A percentile compares a stretch with the other conserved stretches of the same genome.
These are phyloP conservation scores for Etheostoma spectabile DNA, from an alignment of 2,113 vertebrate genomes.

Conservation along the genomic window DNA sequence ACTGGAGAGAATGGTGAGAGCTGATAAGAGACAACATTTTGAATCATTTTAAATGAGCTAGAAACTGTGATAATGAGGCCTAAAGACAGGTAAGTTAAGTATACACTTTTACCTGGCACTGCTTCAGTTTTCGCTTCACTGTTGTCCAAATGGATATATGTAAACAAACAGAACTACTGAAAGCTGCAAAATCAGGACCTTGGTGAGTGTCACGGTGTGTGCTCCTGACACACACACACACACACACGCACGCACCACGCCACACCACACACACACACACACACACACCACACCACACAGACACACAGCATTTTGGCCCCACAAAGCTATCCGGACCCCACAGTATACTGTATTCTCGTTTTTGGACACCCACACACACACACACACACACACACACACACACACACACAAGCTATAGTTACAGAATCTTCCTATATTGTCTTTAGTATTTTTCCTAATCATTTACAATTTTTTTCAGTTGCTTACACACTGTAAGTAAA, in stretches of 20 bases:
- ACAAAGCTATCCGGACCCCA: no score
- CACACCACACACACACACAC: not conserved
- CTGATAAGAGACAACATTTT: not conserved
- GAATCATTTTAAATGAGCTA: not conserved
- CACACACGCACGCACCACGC: no score
- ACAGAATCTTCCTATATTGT: not conserved
- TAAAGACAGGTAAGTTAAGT: not conserved
- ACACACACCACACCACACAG: not conserved
- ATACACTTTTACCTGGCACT: not conserved
- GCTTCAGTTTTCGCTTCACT: slow-evolving; percentile 2
- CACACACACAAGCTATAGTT: not conserved
- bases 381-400: not conserved
- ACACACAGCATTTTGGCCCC: not conserved
- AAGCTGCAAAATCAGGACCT: not conserved
- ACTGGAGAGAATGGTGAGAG: slow-evolving; percentile 85
- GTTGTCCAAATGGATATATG: not conserved
- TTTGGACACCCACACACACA: not conserved
- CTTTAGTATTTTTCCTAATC: not conserved
- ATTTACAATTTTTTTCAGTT: not conserved
- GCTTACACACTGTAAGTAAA: no score
- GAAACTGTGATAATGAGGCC: not conserved
- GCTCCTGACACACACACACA: not conserved
- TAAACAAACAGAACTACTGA: not conserved
- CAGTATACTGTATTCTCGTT: no score
- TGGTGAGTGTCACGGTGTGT: not conserved